Conservation (phyloP, 1,140 invertebrate species). For the Aphelenchoides fujianensis region DNA sequence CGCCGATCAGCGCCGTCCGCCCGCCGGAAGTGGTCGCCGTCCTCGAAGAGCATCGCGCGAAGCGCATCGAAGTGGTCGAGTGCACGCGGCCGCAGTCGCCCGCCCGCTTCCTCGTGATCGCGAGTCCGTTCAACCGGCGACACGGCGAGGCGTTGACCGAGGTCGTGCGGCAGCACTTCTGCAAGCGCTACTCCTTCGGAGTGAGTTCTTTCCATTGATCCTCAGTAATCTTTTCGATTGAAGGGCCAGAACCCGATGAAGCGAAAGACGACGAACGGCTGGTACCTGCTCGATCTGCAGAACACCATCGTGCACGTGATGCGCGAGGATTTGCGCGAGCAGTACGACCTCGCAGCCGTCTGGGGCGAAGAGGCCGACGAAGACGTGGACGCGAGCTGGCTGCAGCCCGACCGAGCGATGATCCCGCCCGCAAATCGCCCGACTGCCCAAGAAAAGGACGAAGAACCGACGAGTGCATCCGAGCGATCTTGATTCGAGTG, state of each 20-base stretch:
- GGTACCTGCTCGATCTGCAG: constrained; percentile 6
- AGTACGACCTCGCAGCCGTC: constrained; percentile 7
- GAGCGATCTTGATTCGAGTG: too few species aligned
- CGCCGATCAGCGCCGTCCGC: neutral
- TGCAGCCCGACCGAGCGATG: neutral
- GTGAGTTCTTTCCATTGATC: constrained; percentile 1
- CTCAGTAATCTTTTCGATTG: neutral
- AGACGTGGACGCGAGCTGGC: neutral
- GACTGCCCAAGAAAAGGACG: neutral
- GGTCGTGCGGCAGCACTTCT: constrained; percentile 9
- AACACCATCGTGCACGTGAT: constrained; percentile 6
- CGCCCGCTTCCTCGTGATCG: neutral
- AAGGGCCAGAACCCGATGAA: neutral
- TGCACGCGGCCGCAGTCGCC: neutral
- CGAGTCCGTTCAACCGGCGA: constrained; percentile 5
- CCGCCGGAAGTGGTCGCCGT: neutral
- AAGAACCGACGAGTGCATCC: neutral
- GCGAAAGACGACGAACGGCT: neutral
- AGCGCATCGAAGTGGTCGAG: constrained; percentile 18
- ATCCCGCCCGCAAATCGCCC: neutral
- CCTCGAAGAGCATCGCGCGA: neutral
- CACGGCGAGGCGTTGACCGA: constrained; percentile 19
- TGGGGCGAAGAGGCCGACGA: neutral
- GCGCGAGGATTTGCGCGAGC: neutral
- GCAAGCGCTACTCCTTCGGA: constrained; percentile 16